Base-by-base conservation (phyloP, 2,113 vertebrate genomes). In the Crypturellus undulatus region DNA sequence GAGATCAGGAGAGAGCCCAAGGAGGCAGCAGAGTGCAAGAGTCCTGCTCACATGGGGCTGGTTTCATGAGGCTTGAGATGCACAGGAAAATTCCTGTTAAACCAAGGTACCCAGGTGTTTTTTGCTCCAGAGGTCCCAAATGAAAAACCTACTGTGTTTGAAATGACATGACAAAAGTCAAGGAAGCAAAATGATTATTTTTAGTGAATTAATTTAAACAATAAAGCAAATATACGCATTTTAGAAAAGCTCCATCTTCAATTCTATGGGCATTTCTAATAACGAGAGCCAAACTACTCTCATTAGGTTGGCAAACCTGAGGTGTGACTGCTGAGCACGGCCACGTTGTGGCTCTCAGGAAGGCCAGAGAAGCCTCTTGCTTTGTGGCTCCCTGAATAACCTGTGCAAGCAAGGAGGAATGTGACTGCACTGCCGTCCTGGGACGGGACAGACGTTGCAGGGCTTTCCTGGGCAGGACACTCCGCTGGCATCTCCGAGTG, bases 401-500 rank as follows among this genome's bases (percentile, higher is more conserved):
- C 45, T n/a, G 26, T 36, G 67, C 6, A 3, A 17, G 40, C 40
- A 0, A 13, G 24, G n/a, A 59, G 16, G 4, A n/a, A 3, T n/a
- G 1, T 30, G 10, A 28, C 42, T 30, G 1, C 10, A 0, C 28
- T 49, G 56, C 7, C 21, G 56, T 4, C 54, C 45, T 58, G 10
- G 1, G 84, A 1, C 12, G 26, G 24, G 69, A 47, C 25, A 5
- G 20, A 1, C 12, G 45, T 9, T 38, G 25, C 36, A 51, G 43
- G 45, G 10, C 14, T 70, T 36, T 16, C 24, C 52, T 7, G 32
- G n/a, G n/a, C 68, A 25, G 78, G 64, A n/a, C 34, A 17, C 51
- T 73, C 8, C 1, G 0, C 7, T 11, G 63, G 26, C 40, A 47
- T 38, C 36, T 68, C 0, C 1, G 79, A 38, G 30, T 10, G 7